Evolutionary conservation across 2,113 vertebrate species (phyloP).

Genomic region (Pseudorectes ferrugineus): DNA sequence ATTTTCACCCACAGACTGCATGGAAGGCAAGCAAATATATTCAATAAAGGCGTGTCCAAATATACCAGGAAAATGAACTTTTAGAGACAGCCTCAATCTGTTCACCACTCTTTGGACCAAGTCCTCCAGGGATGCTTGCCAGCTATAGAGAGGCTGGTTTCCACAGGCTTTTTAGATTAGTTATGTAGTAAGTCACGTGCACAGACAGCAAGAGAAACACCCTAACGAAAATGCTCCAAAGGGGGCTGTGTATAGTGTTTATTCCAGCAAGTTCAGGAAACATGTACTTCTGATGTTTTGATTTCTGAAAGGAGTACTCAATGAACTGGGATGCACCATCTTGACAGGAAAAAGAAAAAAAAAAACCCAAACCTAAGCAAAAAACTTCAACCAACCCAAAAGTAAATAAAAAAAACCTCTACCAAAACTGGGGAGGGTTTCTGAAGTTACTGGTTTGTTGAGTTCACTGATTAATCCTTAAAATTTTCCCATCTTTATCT

Average conservation of each 20-base stretch:
- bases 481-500: background rate
- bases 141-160: background rate
- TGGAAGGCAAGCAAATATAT: background rate
- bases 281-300: background rate
- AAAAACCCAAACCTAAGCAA: background rate
- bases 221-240: background rate
- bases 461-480: background rate
- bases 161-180: background rate
- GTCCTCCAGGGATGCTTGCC: background rate
- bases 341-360: background rate
- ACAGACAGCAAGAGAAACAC: background rate
- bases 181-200: background rate
- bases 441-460: background rate
- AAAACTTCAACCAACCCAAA: background rate
- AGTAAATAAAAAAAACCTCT: background rate
- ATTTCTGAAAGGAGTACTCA: background rate
- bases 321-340: background rate
- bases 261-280: background rate
- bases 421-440: rapidly evolving
- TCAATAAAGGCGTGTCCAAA: background rate
- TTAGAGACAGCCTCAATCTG: background rate
- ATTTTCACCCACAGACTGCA: background rate
- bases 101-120: background rate
- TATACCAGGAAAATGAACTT: background rate
- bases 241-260: background rate